phyloP scores from a whole-genome alignment of 2,113 vertebrate genomes.

The Progne subis region DNA sequence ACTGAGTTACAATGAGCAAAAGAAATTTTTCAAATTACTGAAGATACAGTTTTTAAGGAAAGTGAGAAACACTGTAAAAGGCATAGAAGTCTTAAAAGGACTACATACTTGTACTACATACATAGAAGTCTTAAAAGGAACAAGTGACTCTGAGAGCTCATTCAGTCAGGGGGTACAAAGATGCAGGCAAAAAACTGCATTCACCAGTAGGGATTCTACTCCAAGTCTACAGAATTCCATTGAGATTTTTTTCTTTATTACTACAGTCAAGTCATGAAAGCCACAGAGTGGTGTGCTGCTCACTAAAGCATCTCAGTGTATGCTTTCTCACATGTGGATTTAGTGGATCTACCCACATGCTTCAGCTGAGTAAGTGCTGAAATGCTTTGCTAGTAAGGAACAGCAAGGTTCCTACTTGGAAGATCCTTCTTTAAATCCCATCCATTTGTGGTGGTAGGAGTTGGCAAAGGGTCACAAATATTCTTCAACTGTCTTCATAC shows the following conservation, averaged over 20 bases:
- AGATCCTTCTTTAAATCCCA: background rate
- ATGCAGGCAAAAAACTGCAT: background rate
- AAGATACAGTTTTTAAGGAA: background rate
- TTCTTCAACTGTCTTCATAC: background rate
- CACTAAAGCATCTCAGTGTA: background rate
- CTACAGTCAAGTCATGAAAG: background rate
- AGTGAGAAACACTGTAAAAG: background rate
- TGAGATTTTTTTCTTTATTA: conserved; percentile 40
- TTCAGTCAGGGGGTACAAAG: conserved; percentile 12
- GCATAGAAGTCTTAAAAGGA: background rate
- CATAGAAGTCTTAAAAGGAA: background rate
- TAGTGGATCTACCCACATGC: background rate
- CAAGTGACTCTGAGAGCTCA: background rate
- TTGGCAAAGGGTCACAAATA: conserved; percentile 28
- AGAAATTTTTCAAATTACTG: background rate
- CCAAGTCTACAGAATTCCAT: background rate
- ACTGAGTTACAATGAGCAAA: background rate
- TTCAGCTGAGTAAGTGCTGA: background rate
- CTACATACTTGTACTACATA: too few relatives aligned
- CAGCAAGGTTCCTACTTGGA: background rate
- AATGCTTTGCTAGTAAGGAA: background rate
- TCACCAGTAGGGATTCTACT: background rate
- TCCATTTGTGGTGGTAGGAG: conserved; percentile 34
- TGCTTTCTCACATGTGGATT: background rate
- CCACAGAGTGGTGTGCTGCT: background rate